phyloP scores from a whole-genome alignment of 2,888 invertebrate species.

The Lysandra coridon region DNA sequence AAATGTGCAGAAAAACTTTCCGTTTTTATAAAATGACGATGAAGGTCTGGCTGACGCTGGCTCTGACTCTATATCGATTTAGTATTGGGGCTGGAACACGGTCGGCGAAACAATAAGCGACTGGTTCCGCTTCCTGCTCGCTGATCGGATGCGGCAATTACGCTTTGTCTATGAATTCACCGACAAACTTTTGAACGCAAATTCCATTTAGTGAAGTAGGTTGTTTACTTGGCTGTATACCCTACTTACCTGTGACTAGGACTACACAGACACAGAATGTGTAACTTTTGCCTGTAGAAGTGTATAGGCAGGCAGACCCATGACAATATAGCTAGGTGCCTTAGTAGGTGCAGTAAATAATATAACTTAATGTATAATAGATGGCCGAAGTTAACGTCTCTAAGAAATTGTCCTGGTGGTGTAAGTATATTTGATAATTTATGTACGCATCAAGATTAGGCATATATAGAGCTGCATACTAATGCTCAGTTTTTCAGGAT shows the following conservation, averaged over 20 bases:
- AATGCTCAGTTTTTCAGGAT: too few relatives aligned
- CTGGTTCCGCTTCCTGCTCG: background rate
- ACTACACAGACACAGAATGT: background rate
- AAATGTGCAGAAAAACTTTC: too few relatives aligned
- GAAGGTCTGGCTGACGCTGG: too few relatives aligned
- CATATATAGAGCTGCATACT: too few relatives aligned
- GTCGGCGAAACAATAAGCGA: conserved; percentile 1
- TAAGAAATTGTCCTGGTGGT: too few relatives aligned
- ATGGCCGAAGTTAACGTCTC: too few relatives aligned
- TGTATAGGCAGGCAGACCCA: background rate
- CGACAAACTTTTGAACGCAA: background rate
- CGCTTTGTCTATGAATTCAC: background rate
- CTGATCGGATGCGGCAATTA: conserved; percentile 23
- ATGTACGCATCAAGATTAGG: too few relatives aligned
- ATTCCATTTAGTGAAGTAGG: background rate
- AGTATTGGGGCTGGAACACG: background rate
- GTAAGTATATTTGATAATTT: too few relatives aligned
- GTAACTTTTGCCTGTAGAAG: background rate
- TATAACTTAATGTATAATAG: too few relatives aligned
- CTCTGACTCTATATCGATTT: too few relatives aligned
- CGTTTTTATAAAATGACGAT: too few relatives aligned
- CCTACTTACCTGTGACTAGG: background rate
- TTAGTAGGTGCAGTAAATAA: too few relatives aligned
- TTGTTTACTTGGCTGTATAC: background rate
- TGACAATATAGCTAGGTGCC: background rate